phyloP scores from a whole-genome alignment of 2,113 vertebrate species.

The Antennarius striatus region DNA sequence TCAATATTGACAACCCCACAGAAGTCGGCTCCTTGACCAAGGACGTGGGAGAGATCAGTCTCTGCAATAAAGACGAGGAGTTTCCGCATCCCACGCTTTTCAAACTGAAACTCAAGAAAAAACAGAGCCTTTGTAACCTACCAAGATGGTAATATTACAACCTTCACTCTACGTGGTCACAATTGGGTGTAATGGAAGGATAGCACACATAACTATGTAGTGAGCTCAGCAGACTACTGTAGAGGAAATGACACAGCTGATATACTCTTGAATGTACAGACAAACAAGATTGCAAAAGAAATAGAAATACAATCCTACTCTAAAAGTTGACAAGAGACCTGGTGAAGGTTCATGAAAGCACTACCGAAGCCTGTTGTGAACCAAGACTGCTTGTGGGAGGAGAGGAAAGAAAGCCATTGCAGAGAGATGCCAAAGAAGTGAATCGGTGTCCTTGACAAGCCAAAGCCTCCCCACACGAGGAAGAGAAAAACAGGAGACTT shows the following conservation, averaged over 20 bases:
- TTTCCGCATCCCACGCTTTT: slow-evolving; percentile 34
- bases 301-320: background rate
- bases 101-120: background rate
- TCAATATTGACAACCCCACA: slow-evolving; percentile 20
- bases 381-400: background rate
- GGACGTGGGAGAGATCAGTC: slow-evolving; percentile 15
- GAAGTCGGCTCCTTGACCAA: slow-evolving; percentile 27
- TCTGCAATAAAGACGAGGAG: slow-evolving; percentile 27
- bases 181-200: slow-evolving; percentile 16
- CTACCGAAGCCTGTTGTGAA: slow-evolving; percentile 16
- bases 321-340: background rate
- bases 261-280: slow-evolving; percentile 7
- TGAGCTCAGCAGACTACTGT: slow-evolving; percentile 36
- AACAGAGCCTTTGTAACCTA: slow-evolving; percentile 7
- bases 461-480: slow-evolving; percentile 14
- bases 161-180: background rate
- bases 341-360: slow-evolving; percentile 22
- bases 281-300: background rate
- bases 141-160: slow-evolving; percentile 33
- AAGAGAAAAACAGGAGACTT: slow-evolving; percentile 2
- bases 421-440: slow-evolving; percentile 30
- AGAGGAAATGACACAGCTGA: slow-evolving; percentile 47
- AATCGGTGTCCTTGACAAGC: slow-evolving; percentile 33
- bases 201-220: slow-evolving; percentile 6
- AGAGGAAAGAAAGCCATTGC: slow-evolving; percentile 15